Base-by-base conservation (phyloP, 2,797 vertebrate genomes). In the Sorex maritimensis region DNA sequence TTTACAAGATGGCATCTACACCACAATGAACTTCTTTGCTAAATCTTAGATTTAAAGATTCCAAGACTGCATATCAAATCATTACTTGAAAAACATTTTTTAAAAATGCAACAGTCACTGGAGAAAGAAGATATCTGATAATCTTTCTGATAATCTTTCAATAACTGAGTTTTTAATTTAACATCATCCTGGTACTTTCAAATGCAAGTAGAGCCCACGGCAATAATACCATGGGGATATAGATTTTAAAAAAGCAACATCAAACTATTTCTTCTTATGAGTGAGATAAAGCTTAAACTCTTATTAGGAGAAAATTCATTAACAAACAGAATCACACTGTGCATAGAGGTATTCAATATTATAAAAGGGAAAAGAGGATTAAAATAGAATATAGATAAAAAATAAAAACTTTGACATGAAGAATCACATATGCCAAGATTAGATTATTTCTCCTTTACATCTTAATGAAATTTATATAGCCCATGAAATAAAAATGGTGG, bases 161-260 rank as follows among this genome's bases (percentile, higher is more conserved):
- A 84, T 92, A 97, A 93, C 28, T 97, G 90, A 91, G 72, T 90
- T 97, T 94, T 97, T 94, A 86, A 90, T 95, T 88, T 93, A 97
- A 87, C 92, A 96, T 90, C 89, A 95, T 77, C 82, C 82, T 72
- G 92, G 96, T 97, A 94, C 67, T 88, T 46, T 89, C 85, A 97
- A 86, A 91, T 80, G 55, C 82, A 96, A 84, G 68, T 63, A 87
- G 15, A 34, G 55, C 92, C 61, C 84, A 79, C 67, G 92, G 26
- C 6, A 85, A 83, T 38, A 95, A 97, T 72, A 94, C 41, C 21
- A 61, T 61, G 58, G 17, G 15, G 19, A 61, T 61, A 92, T 91
- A 84, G 34, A 67, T 78, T 95, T 61, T 77, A 71, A 96, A 83
- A 95, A 97, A 93, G 80, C 14, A 93, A 90, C n/a, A 90, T 92